Evolutionary conservation across 2,888 invertebrate genomes (phyloP).

Genomic region (Cantharis rustica): DNA sequence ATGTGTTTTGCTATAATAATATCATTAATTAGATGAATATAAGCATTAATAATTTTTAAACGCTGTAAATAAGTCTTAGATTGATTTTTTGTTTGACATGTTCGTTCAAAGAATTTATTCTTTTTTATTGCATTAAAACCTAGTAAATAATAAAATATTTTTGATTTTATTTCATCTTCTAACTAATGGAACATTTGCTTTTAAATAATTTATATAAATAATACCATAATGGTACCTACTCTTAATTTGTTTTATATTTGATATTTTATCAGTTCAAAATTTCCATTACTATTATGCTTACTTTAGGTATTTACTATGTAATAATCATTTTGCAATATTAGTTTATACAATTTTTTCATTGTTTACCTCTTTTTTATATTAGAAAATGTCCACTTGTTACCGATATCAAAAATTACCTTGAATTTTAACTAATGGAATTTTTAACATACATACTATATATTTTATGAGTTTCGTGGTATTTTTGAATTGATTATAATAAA

Average conservation of each 20-base stretch:
- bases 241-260: neutral
- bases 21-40: neutral
- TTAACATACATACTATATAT: too few relatives aligned
- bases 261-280: neutral
- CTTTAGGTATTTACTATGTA: neutral
- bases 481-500: neutral
- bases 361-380: neutral
- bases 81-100: neutral
- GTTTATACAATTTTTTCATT: neutral
- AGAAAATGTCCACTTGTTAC: neutral
- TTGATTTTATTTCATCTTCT: too few relatives aligned
- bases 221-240: neutral
- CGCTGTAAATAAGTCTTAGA: neutral
- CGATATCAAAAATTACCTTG: neutral
- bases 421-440: neutral
- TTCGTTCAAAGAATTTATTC: too few relatives aligned
- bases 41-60: neutral
- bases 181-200: too few relatives aligned
- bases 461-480: neutral
- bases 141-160: too few relatives aligned
- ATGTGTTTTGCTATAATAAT: neutral
- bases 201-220: too few relatives aligned
- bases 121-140: too few relatives aligned
- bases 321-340: neutral
- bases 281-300: neutral